Evolutionary conservation across 2,797 vertebrate species (phyloP), one percentile per base, ranked within the genome.

Genomic region (Enteromius thamalakanensis): DNA sequence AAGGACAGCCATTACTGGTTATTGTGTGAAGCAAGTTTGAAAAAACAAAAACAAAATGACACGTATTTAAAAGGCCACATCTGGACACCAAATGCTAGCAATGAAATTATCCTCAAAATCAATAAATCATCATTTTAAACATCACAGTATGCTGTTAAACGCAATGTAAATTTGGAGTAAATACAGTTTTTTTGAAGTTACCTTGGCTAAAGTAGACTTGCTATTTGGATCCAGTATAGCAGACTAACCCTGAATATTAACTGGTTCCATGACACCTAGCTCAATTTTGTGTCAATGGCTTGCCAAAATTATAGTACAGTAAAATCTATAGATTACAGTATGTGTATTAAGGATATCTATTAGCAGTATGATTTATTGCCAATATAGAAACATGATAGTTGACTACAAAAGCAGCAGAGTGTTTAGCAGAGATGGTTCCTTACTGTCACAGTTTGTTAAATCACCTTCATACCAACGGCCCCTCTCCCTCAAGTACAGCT

Each of bases 321-420:
- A 32, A 60, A 71, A 23, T 64, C 60, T 64, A 14, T 17, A 29
- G 2, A 8, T 51, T 69, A 40, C 4, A 55, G 32, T 29, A 5
- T 19, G 3, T 68, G 51, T 12, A 62, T 26, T 34, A 11, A 21
- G 15, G 11, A 14, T n/a, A 65, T 67, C 4, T 67, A 40, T 71
- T 32, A 45, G 51, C 23, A 45, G 21, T 70, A 5, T 21, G 42
- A 32, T 65, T 51, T n/a, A n/a, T 51, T 21, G 32, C 19, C 40
- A 78, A 49, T 5, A 78, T 58, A 19, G 32, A 29, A 78, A 32
- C 79, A n/a, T 55, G 34, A 23, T 32, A 69, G 34, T 23, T 55
- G 15, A 62, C 17, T 62, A 26, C 26, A 71, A 72, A 62, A 62
- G 47, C 26, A 81, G 26, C 12, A 23, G 14, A 71, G 55, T 37